Conservation (phyloP, 23 tunicate species). For the Ciona savignyi region DNA sequence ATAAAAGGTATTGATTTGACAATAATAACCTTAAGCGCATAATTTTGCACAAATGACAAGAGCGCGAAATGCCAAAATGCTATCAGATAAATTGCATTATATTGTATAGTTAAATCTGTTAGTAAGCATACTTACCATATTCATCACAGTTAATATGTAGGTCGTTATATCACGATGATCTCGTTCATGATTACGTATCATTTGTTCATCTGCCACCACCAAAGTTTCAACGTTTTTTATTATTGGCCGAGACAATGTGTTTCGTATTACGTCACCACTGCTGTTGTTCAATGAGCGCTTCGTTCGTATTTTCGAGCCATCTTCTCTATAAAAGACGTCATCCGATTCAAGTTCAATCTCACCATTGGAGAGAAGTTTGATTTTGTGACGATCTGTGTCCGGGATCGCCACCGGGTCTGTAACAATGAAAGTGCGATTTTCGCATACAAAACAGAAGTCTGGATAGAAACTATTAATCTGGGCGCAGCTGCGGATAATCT, state of each 20-base stretch:
- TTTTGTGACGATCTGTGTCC: conserved; percentile 5
- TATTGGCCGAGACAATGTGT: conserved; percentile 10
- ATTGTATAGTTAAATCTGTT: too few species aligned
- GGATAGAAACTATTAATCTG: neutral
- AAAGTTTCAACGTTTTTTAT: conserved; percentile 67
- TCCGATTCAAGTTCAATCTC: conserved; percentile 36
- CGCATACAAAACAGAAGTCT: neutral
- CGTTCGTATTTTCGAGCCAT: conserved; percentile 5
- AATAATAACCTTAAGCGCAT: too few species aligned
- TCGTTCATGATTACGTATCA: conserved; percentile 73
- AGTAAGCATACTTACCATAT: conserved; percentile 93
- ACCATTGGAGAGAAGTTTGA: conserved; percentile 53
- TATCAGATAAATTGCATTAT: too few species aligned
- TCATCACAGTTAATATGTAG: conserved; percentile 90
- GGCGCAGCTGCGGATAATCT: too few species aligned
- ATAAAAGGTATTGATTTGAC: too few species aligned
- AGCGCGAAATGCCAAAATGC: too few species aligned
- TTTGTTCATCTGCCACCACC: conserved; percentile 79
- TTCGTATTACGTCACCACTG: neutral
- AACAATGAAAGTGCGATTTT: too few species aligned
- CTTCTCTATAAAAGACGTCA: neutral
- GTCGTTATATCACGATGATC: conserved; percentile 84
- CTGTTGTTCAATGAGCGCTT: neutral
- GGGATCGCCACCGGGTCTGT: conserved; percentile 63
- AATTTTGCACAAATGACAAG: too few species aligned